These are phyloP conservation scores for Ashinkailepas kermadecensis DNA, from an alignment of 2,888 invertebrate genomes.

Conservation along the genomic window DNA sequence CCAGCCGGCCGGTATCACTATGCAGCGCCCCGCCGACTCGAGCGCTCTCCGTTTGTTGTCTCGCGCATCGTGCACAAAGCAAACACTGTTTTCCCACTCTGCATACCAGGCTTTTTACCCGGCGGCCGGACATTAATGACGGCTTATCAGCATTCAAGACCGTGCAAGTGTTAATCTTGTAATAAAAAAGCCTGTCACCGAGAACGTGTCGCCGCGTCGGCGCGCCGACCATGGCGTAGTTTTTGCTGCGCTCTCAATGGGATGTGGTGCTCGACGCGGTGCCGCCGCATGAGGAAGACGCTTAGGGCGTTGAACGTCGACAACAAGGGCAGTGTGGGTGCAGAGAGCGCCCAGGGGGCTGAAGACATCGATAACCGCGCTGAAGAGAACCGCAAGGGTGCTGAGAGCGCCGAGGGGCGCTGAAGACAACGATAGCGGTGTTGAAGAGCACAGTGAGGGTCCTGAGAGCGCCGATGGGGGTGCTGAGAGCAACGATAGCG, in stretches of 20 bases:
- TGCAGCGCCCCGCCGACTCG: background rate
- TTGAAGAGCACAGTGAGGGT: too few relatives aligned
- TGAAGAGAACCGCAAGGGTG: too few relatives aligned
- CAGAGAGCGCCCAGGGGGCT: too few relatives aligned
- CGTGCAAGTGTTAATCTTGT: slow-evolving; percentile 18
- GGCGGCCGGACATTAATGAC: background rate
- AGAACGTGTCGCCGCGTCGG: background rate
- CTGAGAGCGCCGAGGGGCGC: too few relatives aligned
- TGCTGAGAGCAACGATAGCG: too few relatives aligned
- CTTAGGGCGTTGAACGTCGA: background rate
- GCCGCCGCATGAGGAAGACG: background rate
- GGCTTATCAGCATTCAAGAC: slow-evolving; percentile 2
- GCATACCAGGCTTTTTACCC: slow-evolving; percentile 3
- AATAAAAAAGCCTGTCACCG: background rate
- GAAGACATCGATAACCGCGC: too few relatives aligned
- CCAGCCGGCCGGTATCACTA: background rate
- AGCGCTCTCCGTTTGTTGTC: background rate
- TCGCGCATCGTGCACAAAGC: background rate
- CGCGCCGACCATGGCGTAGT: background rate
- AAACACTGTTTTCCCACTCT: background rate
- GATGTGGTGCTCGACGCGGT: background rate
- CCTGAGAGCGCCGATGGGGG: too few relatives aligned
- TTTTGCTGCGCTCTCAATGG: background rate
- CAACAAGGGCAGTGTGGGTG: too few relatives aligned
- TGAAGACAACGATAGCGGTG: too few relatives aligned